phyloP scores from a whole-genome alignment of 1,140 invertebrate genomes.

The Watersipora subatra region DNA sequence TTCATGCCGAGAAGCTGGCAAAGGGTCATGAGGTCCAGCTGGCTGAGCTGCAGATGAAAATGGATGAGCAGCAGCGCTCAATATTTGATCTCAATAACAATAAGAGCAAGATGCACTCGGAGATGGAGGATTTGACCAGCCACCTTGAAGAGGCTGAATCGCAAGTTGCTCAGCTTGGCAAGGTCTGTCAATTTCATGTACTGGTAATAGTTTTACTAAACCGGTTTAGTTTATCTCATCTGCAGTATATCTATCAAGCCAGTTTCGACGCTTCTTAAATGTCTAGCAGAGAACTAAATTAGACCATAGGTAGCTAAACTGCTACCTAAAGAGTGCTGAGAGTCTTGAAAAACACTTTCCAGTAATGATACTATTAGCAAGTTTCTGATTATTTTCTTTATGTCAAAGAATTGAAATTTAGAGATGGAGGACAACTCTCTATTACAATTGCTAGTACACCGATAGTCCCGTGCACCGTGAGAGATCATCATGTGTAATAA shows the following conservation, averaged over 20 bases:
- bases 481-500: no score
- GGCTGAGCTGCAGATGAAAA: constrained; percentile 82
- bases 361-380: no score
- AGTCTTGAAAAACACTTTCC: not conserved
- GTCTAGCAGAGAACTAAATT: not conserved
- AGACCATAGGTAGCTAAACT: not conserved
- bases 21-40: constrained; percentile 89
- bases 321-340: not conserved
- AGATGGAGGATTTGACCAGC: constrained; percentile 83
- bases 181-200: no score
- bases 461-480: no score
- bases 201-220: no score
- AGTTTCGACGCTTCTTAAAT: not conserved
- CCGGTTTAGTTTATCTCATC: no score
- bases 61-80: constrained; percentile 49
- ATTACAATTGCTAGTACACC: no score
- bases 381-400: no score
- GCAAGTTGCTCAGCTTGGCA: constrained; percentile 84
- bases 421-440: no score
- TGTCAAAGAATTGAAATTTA: no score
- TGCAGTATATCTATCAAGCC: no score
- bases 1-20: constrained; percentile 86
- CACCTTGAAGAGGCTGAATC: constrained; percentile 87
- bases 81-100: constrained; percentile 26
- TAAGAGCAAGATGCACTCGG: constrained; percentile 51